These are phyloP conservation scores for Falco concolor DNA, from an alignment of 2,797 vertebrate species.

Conservation along the genomic window DNA sequence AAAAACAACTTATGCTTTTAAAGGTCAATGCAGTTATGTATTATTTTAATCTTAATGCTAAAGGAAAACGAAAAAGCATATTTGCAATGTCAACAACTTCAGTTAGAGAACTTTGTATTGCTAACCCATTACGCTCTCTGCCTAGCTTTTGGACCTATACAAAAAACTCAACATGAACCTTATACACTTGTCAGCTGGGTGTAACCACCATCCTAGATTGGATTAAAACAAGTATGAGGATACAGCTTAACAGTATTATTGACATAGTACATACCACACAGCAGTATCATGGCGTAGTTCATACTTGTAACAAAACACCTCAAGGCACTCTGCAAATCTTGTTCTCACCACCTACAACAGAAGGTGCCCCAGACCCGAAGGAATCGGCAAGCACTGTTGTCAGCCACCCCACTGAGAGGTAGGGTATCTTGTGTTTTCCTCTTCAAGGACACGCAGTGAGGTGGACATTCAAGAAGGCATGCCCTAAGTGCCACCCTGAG, in stretches of 20 bases:
- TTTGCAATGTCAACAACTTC: background rate
- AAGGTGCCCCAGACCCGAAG: background rate
- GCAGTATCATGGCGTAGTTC: background rate
- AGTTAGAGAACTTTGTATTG: background rate
- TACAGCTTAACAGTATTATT: background rate
- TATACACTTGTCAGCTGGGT: background rate
- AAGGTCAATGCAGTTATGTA: background rate
- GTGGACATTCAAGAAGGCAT: no score
- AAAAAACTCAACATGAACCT: background rate
- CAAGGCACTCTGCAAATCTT: background rate
- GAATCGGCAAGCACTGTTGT: background rate
- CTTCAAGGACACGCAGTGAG: background rate
- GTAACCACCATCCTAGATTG: background rate
- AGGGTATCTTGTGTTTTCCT: background rate
- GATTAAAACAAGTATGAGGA: background rate
- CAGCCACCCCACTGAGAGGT: background rate
- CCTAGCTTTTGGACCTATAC: background rate
- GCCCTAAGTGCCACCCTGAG: background rate
- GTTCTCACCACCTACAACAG: background rate
- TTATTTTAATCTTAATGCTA: constrained; percentile 25
- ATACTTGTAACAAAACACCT: background rate
- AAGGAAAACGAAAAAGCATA: background rate
- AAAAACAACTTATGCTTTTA: constrained; percentile 5
- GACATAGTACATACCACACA: background rate
- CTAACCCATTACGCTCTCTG: background rate